Conservation (phyloP, 2,797 vertebrate genomes). For the Tragopan temminckii region DNA sequence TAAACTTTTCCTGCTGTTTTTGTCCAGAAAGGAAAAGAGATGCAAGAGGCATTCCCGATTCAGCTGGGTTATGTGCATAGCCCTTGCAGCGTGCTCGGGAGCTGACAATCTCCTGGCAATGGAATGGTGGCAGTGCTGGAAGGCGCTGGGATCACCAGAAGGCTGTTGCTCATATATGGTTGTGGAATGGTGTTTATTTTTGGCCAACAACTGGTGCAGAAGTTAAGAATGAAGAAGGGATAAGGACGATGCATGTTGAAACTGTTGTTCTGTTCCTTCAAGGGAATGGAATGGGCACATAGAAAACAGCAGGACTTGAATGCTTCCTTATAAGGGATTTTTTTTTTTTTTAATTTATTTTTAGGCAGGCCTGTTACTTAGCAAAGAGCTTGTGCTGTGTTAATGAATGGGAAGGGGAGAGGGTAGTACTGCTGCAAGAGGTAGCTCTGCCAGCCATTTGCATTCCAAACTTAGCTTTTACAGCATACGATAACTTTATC, state of each 20-base stretch:
- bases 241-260: neutral
- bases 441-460: neutral
- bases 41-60: conserved; percentile 92
- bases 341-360: neutral
- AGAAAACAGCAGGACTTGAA: neutral
- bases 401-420: neutral
- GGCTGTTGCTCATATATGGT: conserved; percentile 93
- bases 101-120: conserved; percentile 37
- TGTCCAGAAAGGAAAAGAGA: conserved; percentile 95
- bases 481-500: fast-evolving
- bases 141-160: conserved; percentile 62
- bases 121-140: conserved; percentile 51
- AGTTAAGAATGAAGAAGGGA: conserved; percentile 76
- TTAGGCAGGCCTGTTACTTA: neutral
- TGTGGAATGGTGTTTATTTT: conserved; percentile 90
- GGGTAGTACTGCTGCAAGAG: neutral
- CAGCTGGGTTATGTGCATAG: conserved; percentile 91
- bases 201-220: conserved; percentile 85
- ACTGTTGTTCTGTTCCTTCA: neutral
- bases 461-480: fast-evolving
- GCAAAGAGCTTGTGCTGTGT: neutral
- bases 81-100: neutral
- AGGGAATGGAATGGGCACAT: neutral
- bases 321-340: conserved; percentile 75
- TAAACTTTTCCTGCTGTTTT: conserved; percentile 87